Evolutionary conservation across 2,888 invertebrate genomes (phyloP), one percentile per base, ranked within the genome.

Genomic region (Chamaedrilus cognettii): DNA sequence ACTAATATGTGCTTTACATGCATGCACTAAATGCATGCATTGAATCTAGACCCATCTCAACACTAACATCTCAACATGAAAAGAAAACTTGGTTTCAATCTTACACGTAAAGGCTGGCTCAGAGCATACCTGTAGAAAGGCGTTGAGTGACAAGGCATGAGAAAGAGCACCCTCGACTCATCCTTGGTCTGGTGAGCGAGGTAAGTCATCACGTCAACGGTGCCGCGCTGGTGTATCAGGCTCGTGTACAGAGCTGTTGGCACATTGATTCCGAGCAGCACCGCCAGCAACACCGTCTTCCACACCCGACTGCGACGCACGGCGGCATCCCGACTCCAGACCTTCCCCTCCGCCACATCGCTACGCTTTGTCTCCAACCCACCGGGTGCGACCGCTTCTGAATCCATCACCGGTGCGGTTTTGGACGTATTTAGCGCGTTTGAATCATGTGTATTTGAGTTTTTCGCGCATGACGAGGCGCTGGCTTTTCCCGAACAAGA

Each of bases 91-190:
- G n/a, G n/a, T n/a, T n/a, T n/a, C n/a, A n/a, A n/a, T n/a, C n/a
- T n/a, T n/a, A n/a, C n/a, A n/a, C n/a, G n/a, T n/a, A n/a, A n/a
- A n/a, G n/a, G n/a, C n/a, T n/a, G n/a, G n/a, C n/a, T n/a, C n/a
- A n/a, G n/a, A n/a, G n/a, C n/a, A n/a, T 82, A 91, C 92, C 90
- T 90, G 82, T 92, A 92, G 15, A 91, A 87, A 0, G 96, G 96
- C 0, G 94, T 94, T 3, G 94, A 92, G 84, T 97, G 96, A 79
- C 97, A 97, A 0, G 96, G 96, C 89, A 93, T 95, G 31, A 96
- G 86, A 85, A 93, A 94, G 50, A 93, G 83, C 50, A 92, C 84
- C 55, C 87, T 86, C 3, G 89, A 86, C 33, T 86, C 19, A n/a
- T 65, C 33, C 7, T 31, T 15, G 23, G 35, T 30, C 60, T 73